These are phyloP conservation scores for Zeus faber DNA, from an alignment of 2,113 vertebrate species.

Conservation along the genomic window DNA sequence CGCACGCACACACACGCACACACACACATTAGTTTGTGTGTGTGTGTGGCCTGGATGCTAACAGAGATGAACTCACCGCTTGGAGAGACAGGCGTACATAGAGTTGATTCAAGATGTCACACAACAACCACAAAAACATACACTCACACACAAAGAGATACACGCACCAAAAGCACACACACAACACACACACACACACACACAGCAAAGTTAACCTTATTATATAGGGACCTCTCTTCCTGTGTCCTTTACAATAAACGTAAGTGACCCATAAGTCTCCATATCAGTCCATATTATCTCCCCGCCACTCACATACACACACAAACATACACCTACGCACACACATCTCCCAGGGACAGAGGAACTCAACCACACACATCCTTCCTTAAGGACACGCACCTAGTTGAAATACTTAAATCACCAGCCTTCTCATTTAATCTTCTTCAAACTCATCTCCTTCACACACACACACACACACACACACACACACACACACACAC, in stretches of 20 bases:
- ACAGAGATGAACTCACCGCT: neutral
- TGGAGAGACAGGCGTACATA: neutral
- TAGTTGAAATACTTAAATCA: slow-evolving; percentile 30
- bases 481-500: too few species aligned
- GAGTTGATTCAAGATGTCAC: neutral
- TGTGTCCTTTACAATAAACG: too few species aligned
- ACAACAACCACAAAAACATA: slow-evolving; percentile 11
- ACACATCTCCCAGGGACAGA: too few species aligned
- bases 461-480: too few species aligned
- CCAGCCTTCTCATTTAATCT: slow-evolving; percentile 35
- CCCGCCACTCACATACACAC: neutral
- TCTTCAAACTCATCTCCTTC: slow-evolving; percentile 29
- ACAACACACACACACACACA: slow-evolving; percentile 12
- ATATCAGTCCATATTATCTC: too few species aligned
- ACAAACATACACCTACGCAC: slow-evolving; percentile 14
- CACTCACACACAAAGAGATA: neutral
- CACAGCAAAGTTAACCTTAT: too few species aligned
- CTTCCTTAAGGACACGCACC: slow-evolving; percentile 15
- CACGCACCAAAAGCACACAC: too few species aligned
- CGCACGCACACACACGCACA: too few species aligned
- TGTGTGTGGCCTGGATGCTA: too few species aligned
- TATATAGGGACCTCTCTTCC: too few species aligned
- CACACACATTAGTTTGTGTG: too few species aligned
- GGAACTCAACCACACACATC: neutral
- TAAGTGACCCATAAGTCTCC: too few species aligned